A percentile compares a stretch with the other conserved stretches of the same genome.
Conservation (phyloP, 2,888 invertebrate species). For the Drosophila kambysellisi region DNA sequence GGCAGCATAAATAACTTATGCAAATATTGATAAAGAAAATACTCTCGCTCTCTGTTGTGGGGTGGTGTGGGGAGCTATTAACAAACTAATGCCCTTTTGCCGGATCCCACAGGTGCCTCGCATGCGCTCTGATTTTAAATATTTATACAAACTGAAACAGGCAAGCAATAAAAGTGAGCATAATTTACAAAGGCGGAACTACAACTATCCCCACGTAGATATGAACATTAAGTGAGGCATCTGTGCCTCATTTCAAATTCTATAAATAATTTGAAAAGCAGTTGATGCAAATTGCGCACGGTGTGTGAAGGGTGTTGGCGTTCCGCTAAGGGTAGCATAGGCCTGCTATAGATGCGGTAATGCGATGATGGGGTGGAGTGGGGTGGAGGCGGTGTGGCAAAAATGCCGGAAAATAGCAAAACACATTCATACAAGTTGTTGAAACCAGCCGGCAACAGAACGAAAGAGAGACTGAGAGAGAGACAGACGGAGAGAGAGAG, state of each 20-base stretch:
- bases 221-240: constrained; percentile 39
- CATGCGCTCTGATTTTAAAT: constrained; percentile 58
- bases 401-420: constrained; percentile 62
- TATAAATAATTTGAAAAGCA: constrained; percentile 78
- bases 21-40: not conserved
- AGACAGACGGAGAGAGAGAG: not conserved
- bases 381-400: not conserved
- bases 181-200: constrained; percentile 54
- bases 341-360: not conserved
- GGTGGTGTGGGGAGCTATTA: not conserved
- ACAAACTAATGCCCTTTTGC: constrained; percentile 21
- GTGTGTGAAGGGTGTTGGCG: not conserved
- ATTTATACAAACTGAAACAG: constrained; percentile 50
- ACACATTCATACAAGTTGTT: constrained; percentile 81
- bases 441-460: constrained; percentile 38
- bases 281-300: constrained; percentile 65
- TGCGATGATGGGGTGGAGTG: not conserved
- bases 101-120: constrained; percentile 64
- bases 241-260: constrained; percentile 72
- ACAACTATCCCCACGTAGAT: constrained; percentile 27
- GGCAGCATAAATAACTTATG: not conserved
- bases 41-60: not conserved
- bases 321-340: constrained; percentile 1
- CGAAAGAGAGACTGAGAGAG: constrained; percentile 3
- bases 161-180: constrained; percentile 69